Base-by-base conservation (phyloP, 2,888 invertebrate genomes). In the Suillia variegata region DNA sequence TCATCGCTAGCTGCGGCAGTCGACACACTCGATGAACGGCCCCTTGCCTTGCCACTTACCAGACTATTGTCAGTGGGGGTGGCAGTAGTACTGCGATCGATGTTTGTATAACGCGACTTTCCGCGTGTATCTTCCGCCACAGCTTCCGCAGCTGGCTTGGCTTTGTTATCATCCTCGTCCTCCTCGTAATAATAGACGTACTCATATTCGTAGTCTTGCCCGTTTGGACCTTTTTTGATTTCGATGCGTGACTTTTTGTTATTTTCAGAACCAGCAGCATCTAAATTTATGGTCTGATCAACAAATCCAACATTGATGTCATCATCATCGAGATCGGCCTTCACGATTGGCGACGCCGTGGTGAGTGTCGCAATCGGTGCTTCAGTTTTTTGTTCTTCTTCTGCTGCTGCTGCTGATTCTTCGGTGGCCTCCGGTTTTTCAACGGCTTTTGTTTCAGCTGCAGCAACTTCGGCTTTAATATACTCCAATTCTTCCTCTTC, bases 111-210 rank as follows among this genome's bases (percentile, higher is more conserved):
- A 10, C 82, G 74, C 3, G 78, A 79, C 69, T 80, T 88, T 84
- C 81, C 81, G 10, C 80, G 75, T 1, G 84, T 83, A 84, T 85
- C 26, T 4, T 70, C 68, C 4, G 65, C 58, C 13, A 67, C 65
- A 4, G 67, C 55, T 20, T 73, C 73, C 6, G 66, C 65, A 13
- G 68, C 65, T 78, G 73, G 83, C 52, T 79, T 80, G 34, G 74
- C 65, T 64, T 68, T 64, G 59, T 56, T 64, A 2, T 66, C 70
- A 51, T 87, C 88, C 18, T 91, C 91, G 2, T 92, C 92, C 66
- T 93, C 93, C 70, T 94, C 93, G 72, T 94, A 94, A 76, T 94
- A 94, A 75, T 94, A 94, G 22, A 94, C 91, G 76, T 94, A 94
- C 78, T 94, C 94, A 75, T 94, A 94, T 79, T 94, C 94, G 75